Conservation (phyloP, 2,888 invertebrate species). For the Pandemis cinnamomeana region DNA sequence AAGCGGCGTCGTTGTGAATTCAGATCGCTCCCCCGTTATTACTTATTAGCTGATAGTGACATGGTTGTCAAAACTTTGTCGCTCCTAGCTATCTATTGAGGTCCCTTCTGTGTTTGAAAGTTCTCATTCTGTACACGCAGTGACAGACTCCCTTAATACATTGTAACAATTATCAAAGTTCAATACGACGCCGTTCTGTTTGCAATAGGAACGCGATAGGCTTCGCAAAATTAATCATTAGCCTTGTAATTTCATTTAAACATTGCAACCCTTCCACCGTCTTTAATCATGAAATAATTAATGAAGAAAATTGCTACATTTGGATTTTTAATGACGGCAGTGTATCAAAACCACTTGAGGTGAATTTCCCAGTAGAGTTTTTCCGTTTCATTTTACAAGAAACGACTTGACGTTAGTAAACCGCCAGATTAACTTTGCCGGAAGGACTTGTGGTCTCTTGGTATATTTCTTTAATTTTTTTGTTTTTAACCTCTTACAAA, state of each 20-base stretch:
- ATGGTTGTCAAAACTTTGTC: slow-evolving; percentile 75
- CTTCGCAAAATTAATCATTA: slow-evolving; percentile 28
- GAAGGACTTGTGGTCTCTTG: slow-evolving; percentile 1
- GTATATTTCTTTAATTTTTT: slow-evolving; percentile 7
- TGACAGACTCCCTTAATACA: slow-evolving; percentile 50
- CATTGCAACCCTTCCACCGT: slow-evolving; percentile 6
- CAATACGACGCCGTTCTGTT: slow-evolving; percentile 20
- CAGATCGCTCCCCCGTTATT: slow-evolving; percentile 61
- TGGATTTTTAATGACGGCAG: slow-evolving; percentile 30
- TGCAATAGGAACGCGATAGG: slow-evolving; percentile 21
- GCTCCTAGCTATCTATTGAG: slow-evolving; percentile 63
- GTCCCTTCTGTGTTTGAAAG: slow-evolving; percentile 78
- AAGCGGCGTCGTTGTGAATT: slow-evolving; percentile 62
- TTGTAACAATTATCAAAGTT: slow-evolving; percentile 38
- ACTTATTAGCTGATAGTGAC: slow-evolving; percentile 80
- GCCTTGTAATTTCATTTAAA: slow-evolving; percentile 15
- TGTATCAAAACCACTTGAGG: slow-evolving; percentile 30
- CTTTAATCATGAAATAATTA: slow-evolving; percentile 22
- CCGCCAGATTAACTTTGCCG: slow-evolving; percentile 14
- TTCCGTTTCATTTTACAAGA: slow-evolving; percentile 22
- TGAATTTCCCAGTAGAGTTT: slow-evolving; percentile 31
- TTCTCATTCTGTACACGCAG: slow-evolving; percentile 60
- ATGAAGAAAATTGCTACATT: slow-evolving; percentile 23
- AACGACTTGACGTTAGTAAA: slow-evolving; percentile 12
- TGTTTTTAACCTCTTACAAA: neutral